Percentiles rank a stretch among this genome's conserved stretches.
Evolutionary conservation across 2,113 vertebrate genomes (phyloP).

Genomic region (Leptosomus discolor): DNA sequence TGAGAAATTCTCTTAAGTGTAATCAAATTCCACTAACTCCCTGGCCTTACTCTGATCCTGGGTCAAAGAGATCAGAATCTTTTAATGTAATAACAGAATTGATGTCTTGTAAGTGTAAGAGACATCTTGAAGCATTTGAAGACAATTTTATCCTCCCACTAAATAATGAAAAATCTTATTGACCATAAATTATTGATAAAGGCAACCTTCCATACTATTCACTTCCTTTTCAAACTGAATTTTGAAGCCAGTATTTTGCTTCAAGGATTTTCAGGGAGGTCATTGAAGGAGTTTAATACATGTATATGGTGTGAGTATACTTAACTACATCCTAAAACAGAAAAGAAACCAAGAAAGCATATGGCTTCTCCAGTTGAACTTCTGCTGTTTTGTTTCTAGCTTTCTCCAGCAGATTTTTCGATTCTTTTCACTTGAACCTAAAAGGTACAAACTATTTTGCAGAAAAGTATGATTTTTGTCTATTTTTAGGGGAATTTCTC

Average conservation of each 20-base stretch:
- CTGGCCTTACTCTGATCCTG: neutral
- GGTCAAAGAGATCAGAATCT: neutral
- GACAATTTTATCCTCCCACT: neutral
- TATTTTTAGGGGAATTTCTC: neutral
- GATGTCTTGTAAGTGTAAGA: neutral
- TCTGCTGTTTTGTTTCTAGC: neutral
- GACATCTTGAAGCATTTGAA: neutral
- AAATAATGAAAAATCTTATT: neutral
- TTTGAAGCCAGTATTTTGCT: neutral
- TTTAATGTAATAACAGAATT: neutral
- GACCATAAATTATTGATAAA: neutral
- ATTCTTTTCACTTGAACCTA: neutral
- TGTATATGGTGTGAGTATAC: no score
- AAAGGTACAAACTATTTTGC: neutral
- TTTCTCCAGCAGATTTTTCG: neutral
- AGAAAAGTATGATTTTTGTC: neutral
- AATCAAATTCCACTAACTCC: neutral
- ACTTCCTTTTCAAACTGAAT: neutral
- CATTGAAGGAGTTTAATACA: neutral
- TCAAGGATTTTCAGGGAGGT: neutral
- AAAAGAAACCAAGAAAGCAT: neutral
- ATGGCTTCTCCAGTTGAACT: neutral
- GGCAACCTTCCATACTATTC: neutral
- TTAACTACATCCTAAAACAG: neutral
- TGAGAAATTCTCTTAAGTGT: accelerated